Evolutionary conservation across 1,140 invertebrate species (phyloP).

Genomic region (Stenopsyche tienmushanensis): DNA sequence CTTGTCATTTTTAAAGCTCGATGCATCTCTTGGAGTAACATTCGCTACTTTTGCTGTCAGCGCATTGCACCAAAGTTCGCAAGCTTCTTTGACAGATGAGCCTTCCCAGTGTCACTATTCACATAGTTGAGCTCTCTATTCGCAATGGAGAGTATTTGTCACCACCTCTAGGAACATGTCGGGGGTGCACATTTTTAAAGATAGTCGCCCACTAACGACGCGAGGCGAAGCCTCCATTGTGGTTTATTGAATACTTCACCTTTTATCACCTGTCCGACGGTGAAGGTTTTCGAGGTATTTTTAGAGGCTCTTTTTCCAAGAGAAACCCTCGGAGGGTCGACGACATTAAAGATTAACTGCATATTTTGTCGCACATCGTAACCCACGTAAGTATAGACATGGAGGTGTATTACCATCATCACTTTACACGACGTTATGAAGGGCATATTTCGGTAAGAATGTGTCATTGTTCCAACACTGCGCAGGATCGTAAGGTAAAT

Average conservation of each 20-base stretch:
- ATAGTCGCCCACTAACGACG: background rate
- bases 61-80: background rate
- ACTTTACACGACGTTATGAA: too few species aligned
- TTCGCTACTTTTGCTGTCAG: background rate
- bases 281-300: background rate
- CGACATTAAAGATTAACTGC: constrained; percentile 19
- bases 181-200: background rate
- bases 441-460: too few species aligned
- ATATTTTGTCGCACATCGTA: constrained; percentile 1
- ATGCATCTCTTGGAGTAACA: background rate
- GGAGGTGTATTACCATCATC: background rate
- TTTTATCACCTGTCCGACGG: constrained; percentile 7
- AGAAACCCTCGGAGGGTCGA: too few species aligned
- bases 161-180: background rate
- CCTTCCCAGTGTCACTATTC: background rate
- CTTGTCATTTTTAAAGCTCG: background rate
- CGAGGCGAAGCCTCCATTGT: constrained; percentile 10
- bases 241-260: constrained; percentile 17
- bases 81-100: constrained; percentile 3
- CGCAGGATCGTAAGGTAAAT: too few species aligned
- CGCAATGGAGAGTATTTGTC: background rate
- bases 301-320: background rate
- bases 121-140: background rate
- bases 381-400: background rate
- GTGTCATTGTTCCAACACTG: too few species aligned